phyloP scores from a whole-genome alignment of 1,140 invertebrate species.

The Trissolcus basalis region DNA sequence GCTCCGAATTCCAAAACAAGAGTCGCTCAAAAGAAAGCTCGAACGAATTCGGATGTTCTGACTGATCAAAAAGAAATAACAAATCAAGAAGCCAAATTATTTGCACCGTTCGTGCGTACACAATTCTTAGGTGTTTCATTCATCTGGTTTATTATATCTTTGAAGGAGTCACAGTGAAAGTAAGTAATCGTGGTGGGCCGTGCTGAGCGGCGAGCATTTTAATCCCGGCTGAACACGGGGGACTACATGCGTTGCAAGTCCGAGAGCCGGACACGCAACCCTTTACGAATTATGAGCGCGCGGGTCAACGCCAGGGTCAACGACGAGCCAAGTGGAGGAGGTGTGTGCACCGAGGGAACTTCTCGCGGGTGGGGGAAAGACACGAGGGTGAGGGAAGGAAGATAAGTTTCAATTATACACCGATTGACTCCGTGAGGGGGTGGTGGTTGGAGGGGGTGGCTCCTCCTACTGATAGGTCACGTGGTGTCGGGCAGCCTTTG shows the following conservation, averaged over 20 bases:
- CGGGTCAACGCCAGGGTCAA: slow-evolving; percentile 35
- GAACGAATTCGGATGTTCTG: too few relatives aligned
- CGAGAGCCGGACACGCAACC: slow-evolving; percentile 21
- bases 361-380: slow-evolving; percentile 35
- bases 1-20: too few relatives aligned
- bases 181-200: too few relatives aligned
- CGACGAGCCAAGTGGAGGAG: slow-evolving; percentile 27
- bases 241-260: slow-evolving; percentile 4
- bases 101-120: too few relatives aligned
- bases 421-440: slow-evolving; percentile 66
- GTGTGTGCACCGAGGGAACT: slow-evolving; percentile 6
- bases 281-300: slow-evolving; percentile 20
- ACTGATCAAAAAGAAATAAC: too few relatives aligned
- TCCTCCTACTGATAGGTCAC: slow-evolving; percentile 72
- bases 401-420: slow-evolving; percentile 70
- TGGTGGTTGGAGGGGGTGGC: slow-evolving; percentile 69
- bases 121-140: too few relatives aligned
- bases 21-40: too few relatives aligned
- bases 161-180: too few relatives aligned
- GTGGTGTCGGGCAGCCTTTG: slow-evolving; percentile 65
- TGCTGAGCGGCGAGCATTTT: slow-evolving; percentile 4
- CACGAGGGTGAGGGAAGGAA: slow-evolving; percentile 63
- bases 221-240: slow-evolving; percentile 8
- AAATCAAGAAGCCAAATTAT: too few relatives aligned
- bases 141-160: too few relatives aligned